Evolutionary conservation across 1,140 invertebrate genomes (phyloP).

Genomic region (Bombus pyrosoma): DNA sequence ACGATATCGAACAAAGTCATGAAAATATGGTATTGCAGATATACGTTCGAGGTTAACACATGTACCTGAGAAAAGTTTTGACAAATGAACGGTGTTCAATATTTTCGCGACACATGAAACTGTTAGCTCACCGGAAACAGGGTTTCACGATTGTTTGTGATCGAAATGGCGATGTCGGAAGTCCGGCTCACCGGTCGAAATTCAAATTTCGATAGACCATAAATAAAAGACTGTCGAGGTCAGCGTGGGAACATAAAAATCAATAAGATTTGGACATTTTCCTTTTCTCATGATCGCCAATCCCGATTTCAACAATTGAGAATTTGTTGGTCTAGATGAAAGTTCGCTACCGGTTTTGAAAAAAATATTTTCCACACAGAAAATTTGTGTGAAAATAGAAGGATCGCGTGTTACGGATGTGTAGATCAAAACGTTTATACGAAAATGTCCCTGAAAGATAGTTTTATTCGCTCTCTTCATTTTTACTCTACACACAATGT

Average conservation of each 20-base stretch:
- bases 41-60: neutral
- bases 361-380: neutral
- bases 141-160: constrained; percentile 41
- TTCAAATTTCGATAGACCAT: constrained; percentile 28
- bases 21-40: too few relatives aligned
- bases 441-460: too few relatives aligned
- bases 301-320: neutral
- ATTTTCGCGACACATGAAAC: constrained; percentile 16
- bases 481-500: too few relatives aligned
- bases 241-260: neutral
- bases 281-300: neutral
- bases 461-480: too few relatives aligned
- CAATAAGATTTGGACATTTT: neutral
- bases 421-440: too few relatives aligned
- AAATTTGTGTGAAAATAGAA: neutral
- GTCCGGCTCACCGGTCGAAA: constrained; percentile 31
- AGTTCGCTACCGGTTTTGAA: neutral
- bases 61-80: constrained; percentile 12
- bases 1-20: neutral
- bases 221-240: constrained; percentile 30
- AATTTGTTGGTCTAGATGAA: neutral
- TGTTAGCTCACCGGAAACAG: constrained; percentile 31
- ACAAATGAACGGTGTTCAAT: constrained; percentile 24
- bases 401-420: too few relatives aligned
- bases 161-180: constrained; percentile 36